Conservation (phyloP, 2,113 vertebrate species). For the Strix uralensis region DNA sequence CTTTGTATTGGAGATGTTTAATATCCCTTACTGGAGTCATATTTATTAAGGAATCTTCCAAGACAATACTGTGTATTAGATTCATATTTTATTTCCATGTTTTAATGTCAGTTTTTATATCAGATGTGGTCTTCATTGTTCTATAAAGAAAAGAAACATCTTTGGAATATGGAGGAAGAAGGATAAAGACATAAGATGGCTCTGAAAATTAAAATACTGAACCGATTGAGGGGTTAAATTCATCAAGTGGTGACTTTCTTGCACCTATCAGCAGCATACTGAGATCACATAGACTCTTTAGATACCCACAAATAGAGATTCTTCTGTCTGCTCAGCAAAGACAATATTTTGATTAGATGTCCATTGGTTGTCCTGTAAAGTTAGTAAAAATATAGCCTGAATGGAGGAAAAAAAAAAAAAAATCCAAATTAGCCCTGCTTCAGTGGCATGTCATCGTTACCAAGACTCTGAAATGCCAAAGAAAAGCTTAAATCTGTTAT, state of each 20-base stretch:
- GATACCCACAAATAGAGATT: neutral
- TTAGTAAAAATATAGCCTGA: neutral
- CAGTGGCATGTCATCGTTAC: neutral
- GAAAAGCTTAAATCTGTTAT: neutral
- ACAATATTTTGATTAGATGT: neutral
- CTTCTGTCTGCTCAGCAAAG: neutral
- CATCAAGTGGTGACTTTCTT: neutral
- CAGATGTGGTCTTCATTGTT: neutral
- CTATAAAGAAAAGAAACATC: rapidly evolving
- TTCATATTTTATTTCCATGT: neutral
- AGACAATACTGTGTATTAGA: neutral
- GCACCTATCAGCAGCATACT: neutral
- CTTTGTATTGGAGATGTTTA: neutral
- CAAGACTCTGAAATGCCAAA: neutral
- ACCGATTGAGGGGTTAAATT: neutral
- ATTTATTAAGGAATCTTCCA: neutral
- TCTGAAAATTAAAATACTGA: neutral
- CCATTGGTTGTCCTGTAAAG: neutral
- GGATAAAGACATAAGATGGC: neutral
- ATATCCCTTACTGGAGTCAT: neutral
- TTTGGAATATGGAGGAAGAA: neutral
- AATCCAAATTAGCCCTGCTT: neutral
- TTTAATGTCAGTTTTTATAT: neutral
- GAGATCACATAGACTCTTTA: neutral
- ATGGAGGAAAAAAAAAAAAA: neutral